Evolutionary conservation across 1,140 invertebrate genomes (phyloP), one percentile per base, ranked within the genome.

Genomic region (Trachymyrmex cornetzi): DNA sequence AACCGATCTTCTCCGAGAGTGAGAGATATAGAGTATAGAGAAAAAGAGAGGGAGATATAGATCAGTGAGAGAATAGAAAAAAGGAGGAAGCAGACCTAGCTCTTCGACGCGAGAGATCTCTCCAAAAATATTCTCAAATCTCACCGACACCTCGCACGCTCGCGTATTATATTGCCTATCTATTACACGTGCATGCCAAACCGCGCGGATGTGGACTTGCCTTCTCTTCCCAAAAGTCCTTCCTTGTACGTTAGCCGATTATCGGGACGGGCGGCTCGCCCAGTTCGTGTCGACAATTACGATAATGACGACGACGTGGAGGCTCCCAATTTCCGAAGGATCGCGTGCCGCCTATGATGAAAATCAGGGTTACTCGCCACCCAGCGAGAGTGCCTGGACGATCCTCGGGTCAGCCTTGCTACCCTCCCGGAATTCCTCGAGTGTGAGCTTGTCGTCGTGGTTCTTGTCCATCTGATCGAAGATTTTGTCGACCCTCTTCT

Each of bases 401-500:
- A 99, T 99, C 95, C 99, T 97, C 6, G 99, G 99, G 96, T 99
- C 99, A 63, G 98, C 98, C 96, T 99, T 99, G 94, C 99, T 99
- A 87, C 99, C 99, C 96, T 99, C 99, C 92, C 99, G 97, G 96
- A 99, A 99, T 95, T 99, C 99, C 93, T 99, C 99, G 88, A 99
- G 96, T 19, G 99, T 99, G 87, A 99, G 96, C 94, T 98, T 97
- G 94, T 99, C 99, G 96, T 99, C 99, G 95, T 99, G 98, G 94
- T 99, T 99, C 96, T 99, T 99, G 96, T 99, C 99, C 98, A 99
- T 99, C 94, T 99, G 98, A 94, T 99, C 98, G 95, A 99, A 99
- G 93, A 99, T 99, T 95, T 99, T 99, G 95, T 99, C 99, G 50
- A 99, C 99, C 93, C 99, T 97, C 92, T 99, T 99, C 94, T 99